Base-by-base conservation (phyloP, 2,113 vertebrate species). In the Cyanoramphus novaezelandiae region DNA sequence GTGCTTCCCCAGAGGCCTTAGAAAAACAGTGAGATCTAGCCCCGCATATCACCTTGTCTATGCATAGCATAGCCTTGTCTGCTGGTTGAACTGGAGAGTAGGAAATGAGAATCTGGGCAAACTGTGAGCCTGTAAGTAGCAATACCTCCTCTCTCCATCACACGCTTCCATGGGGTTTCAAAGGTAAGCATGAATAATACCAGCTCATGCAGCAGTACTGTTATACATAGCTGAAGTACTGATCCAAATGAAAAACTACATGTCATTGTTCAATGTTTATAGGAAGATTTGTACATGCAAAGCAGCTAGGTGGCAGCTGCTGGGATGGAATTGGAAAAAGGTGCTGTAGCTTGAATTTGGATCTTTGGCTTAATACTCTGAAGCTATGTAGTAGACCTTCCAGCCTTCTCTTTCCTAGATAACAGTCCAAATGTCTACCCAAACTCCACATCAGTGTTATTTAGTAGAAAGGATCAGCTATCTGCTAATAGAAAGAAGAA, bases 81-180 rank as follows among this genome's bases (percentile, higher is more conserved):
- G 37, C 69, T 72, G 24, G 44, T 49, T 7, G 3, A 57, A 72
- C 17, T 20, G 27, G 27, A 71, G 25, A 59, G 41, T 13, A 74
- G 53, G 31, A 79, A 47, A 71, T 12, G 31, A 53, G 52, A 67
- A 69, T 18, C 13, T 60, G 65, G 35, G 5, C 41, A 70, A 64
- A 24, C 39, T 23, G 35, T 55, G 50, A 35, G 10, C 44, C 17
- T 90, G 9, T 31, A 39, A 57, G 52, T 2, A 68, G 65, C 41
- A 43, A 4, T 11, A 37, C 4, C 24, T 78, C 69, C 57, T 44
- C 68, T 64, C 69, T 70, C 15, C 33, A 43, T 7, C 5, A 2
- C 31, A 43, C 0, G 0, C 20, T 81, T 78, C 62, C 65, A 41
- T 0, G 0, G 31, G 10, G 2, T 87, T 69, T 65, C 67, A 62